phyloP scores from a whole-genome alignment of 2,888 invertebrate species.

The Athalia rosae region DNA sequence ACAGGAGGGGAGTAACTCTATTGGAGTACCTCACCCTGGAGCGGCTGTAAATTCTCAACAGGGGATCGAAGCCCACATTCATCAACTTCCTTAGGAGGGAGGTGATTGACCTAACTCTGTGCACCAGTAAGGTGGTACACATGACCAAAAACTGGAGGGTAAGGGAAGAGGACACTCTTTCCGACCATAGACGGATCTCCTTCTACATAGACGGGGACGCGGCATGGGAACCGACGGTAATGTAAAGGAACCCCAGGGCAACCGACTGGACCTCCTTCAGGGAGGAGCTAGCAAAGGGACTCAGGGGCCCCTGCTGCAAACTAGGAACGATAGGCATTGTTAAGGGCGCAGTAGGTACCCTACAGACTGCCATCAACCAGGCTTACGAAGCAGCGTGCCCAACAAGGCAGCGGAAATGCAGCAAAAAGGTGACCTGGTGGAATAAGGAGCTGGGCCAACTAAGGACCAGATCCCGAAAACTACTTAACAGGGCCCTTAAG shows the following conservation, averaged over 20 bases:
- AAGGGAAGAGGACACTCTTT: not conserved
- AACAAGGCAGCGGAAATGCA: not conserved
- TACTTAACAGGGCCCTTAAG: slow-evolving; percentile 3
- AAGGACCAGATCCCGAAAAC: slow-evolving; percentile 4
- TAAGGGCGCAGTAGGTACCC: not conserved
- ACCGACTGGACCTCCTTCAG: slow-evolving; percentile 1
- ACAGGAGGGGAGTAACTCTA: too few species aligned
- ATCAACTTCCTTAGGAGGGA: not conserved
- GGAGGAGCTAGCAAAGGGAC: not conserved
- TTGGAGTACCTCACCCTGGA: too few species aligned
- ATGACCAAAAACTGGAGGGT: not conserved
- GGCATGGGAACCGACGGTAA: too few species aligned
- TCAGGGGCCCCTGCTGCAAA: not conserved
- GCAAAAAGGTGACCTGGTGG: not conserved
- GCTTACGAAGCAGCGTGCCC: not conserved
- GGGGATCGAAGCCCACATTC: not conserved
- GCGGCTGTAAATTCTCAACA: slow-evolving; percentile 38
- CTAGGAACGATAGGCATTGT: not conserved
- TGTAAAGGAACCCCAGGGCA: too few species aligned
- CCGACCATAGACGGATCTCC: not conserved
- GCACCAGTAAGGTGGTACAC: not conserved
- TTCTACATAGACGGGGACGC: too few species aligned
- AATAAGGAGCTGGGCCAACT: not conserved
- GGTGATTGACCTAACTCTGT: slow-evolving; percentile 8
- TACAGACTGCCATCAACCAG: not conserved